These are phyloP conservation scores for Eulithis testata DNA, from an alignment of 2,888 invertebrate genomes.

Conservation along the genomic window DNA sequence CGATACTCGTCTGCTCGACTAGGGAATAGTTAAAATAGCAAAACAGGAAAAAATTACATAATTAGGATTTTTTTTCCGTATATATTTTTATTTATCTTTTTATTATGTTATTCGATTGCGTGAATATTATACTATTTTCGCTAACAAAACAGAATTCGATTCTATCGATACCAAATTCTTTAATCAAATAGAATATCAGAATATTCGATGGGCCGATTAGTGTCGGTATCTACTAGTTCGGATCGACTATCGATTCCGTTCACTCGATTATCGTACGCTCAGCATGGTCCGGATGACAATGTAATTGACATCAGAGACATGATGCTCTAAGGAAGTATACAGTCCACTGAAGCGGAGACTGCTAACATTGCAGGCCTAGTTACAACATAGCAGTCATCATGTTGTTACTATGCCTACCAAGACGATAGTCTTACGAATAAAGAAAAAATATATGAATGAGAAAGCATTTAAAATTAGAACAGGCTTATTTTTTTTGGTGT, in stretches of 20 bases:
- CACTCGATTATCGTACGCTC: constrained; percentile 61
- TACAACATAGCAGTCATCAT: neutral
- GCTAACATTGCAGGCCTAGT: neutral
- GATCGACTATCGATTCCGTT: constrained; percentile 46
- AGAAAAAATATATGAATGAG: no score
- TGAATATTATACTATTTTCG: neutral
- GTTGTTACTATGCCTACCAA: no score
- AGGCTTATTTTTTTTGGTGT: no score
- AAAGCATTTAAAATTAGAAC: no score
- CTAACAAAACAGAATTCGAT: neutral
- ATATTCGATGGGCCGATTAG: constrained; percentile 41
- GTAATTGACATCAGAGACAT: constrained; percentile 61
- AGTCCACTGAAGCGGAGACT: constrained; percentile 11
- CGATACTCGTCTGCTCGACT: no score
- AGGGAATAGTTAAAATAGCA: no score
- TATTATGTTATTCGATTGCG: neutral
- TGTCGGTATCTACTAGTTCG: constrained; percentile 40
- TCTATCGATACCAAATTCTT: neutral
- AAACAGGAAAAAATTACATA: no score
- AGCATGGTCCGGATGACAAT: constrained; percentile 62
- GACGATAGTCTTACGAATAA: no score
- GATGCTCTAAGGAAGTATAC: constrained; percentile 23
- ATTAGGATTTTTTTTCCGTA: no score
- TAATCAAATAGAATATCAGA: constrained; percentile 18
- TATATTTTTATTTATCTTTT: no score